A percentile compares a stretch with the other conserved stretches of the same genome.
Conservation (phyloP, 1,140 invertebrate species). For the Pogonomyrmex barbatus region DNA sequence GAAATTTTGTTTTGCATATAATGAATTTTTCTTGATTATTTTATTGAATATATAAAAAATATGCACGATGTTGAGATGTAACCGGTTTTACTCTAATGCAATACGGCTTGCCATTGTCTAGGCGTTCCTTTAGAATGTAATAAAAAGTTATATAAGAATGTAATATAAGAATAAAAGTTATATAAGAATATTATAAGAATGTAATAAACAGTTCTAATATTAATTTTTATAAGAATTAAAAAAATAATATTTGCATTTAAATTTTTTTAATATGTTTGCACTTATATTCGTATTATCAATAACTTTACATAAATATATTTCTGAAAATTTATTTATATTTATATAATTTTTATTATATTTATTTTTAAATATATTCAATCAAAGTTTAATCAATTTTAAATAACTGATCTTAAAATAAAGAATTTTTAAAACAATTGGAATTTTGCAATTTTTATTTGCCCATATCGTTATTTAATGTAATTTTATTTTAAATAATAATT, state of each 20-base stretch:
- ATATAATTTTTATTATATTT: not conserved
- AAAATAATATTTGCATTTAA: not conserved
- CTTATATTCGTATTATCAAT: slow-evolving; percentile 1
- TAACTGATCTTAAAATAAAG: not conserved
- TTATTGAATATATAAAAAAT: not conserved
- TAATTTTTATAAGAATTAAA: slow-evolving; percentile 15
- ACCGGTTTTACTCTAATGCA: slow-evolving; percentile 22
- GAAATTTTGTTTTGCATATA: not conserved
- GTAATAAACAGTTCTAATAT: not conserved
- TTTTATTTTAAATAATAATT: not conserved
- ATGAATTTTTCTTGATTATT: not conserved
- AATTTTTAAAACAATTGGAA: not conserved
- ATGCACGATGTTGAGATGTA: not conserved
- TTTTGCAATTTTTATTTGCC: not conserved
- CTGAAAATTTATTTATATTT: not conserved
- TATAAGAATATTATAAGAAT: not conserved
- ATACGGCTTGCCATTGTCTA: slow-evolving; percentile 6
- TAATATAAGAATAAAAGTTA: no score
- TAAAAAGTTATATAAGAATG: no score
- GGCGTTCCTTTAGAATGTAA: slow-evolving; percentile 20
- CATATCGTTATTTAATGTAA: not conserved
- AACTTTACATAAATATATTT: not conserved
- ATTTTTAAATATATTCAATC: slow-evolving; percentile 1
- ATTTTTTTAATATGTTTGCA: not conserved
- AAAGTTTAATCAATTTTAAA: not conserved